Base-by-base conservation (phyloP, 2,888 invertebrate species). In the Epistrophe eligans region DNA sequence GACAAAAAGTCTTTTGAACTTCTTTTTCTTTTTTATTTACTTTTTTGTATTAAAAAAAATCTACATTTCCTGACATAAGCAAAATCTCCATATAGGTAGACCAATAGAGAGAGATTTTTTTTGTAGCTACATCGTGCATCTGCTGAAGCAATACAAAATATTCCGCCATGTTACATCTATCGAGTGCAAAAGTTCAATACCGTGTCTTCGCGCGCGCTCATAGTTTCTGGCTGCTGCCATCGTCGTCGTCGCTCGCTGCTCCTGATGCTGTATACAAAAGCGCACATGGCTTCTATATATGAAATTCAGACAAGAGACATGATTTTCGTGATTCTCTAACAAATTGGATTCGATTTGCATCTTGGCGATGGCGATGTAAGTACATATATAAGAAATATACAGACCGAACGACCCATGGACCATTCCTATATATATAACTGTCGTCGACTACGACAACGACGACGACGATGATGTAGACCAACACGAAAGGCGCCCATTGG, bases 261-360 rank as follows among this genome's bases (percentile, higher is more conserved):
- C 17, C 38, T 60, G 24, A 24, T 24, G 19, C 19, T 40, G 60
- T 60, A 38, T 38, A 62, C 62, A 52, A 70, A 70, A 70, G 70
- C 73, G 73, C 84, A 80, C 84, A 77, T 70, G 81, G 66, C 80
- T 85, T 77, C 73, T 60, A 84, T 80, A 72, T 72, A 72, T 72
- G n/a, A n/a, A 67, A 40, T 70, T 80, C 76, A 84, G 72, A 80
- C 84, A 60, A 84, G 40, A 62, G 72, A 79, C 87, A 79, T 76
- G 83, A 64, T 72, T 72, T 76, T 83, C 87, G 83, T 83, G 87
- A 87, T 67, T 87, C 82, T 62, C 83, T 57, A 87, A 83, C 87
- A 87, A 87, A 87, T 87, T 87, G 87, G 79, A 79, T 79, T 79
- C 87, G 83, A 87, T 83, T 87, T 87, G 87, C 85, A 85, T 84